Conservation (phyloP, 2,888 invertebrate genomes). For the Dugesia japonica region DNA sequence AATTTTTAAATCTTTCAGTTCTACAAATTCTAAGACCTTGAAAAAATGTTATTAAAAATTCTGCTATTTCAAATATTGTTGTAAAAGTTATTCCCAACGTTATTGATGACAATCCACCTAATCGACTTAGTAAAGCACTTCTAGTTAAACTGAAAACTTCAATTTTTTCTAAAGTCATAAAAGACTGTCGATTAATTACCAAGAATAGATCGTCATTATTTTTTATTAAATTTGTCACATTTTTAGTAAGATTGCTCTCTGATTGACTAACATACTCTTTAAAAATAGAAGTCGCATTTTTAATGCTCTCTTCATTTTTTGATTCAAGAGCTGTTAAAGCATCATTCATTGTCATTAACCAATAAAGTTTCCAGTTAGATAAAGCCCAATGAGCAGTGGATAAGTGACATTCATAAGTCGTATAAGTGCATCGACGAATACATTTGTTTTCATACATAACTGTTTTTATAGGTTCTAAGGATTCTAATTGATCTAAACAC, state of each 20-base stretch:
- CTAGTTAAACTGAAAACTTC: slow-evolving; percentile 28
- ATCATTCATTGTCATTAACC: slow-evolving; percentile 30
- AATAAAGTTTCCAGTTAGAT: slow-evolving; percentile 24
- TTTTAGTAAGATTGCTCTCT: not conserved
- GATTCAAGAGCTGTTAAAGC: slow-evolving; percentile 16
- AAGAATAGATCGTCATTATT: not conserved
- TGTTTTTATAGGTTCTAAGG: not conserved
- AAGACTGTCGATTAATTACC: slow-evolving; percentile 23
- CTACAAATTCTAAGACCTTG: too few relatives aligned
- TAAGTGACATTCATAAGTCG: slow-evolving; percentile 22
- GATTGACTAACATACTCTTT: not conserved
- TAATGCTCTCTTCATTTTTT: not conserved
- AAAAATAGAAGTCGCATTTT: not conserved
- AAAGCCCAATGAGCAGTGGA: slow-evolving; percentile 25
- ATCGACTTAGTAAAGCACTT: slow-evolving; percentile 24
- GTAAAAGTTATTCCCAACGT: slow-evolving; percentile 28
- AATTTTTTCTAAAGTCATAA: slow-evolving; percentile 24
- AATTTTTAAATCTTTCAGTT: too few relatives aligned
- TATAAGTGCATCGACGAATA: slow-evolving; percentile 21
- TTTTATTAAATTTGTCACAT: not conserved
- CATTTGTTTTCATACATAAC: slow-evolving; percentile 14
- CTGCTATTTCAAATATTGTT: slow-evolving; percentile 30
- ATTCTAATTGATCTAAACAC: not conserved
- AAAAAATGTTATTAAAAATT: slow-evolving; percentile 23
- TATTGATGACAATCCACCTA: slow-evolving; percentile 31